These are phyloP conservation scores for Smutsia gigantea DNA, from an alignment of 2,797 vertebrate genomes.

Conservation along the genomic window DNA sequence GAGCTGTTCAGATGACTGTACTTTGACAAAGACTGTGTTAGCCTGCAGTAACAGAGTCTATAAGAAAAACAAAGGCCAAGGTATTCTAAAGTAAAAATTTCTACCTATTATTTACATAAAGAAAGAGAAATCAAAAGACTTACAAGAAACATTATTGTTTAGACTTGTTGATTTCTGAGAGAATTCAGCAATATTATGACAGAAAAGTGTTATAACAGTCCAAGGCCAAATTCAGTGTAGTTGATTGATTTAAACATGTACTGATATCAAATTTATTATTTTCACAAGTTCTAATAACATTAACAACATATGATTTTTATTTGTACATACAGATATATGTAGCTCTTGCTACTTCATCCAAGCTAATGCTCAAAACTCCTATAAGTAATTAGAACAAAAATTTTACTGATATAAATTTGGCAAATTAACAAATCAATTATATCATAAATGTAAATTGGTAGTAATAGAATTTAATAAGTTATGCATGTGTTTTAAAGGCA, in stretches of 20 bases:
- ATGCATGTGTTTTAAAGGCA: slow-evolving; percentile 34
- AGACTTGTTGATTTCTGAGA: not conserved
- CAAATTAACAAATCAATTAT: slow-evolving; percentile 40
- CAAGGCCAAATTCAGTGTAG: not conserved
- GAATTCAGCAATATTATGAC: not conserved
- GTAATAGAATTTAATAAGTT: slow-evolving; percentile 33
- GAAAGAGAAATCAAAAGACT: not conserved
- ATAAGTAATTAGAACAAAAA: slow-evolving; percentile 37
- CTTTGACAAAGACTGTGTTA: not conserved
- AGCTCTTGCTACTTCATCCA: slow-evolving; percentile 14
- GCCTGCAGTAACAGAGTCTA: not conserved
- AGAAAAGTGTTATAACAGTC: not conserved
- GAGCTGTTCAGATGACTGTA: not conserved
- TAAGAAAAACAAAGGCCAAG: slow-evolving; percentile 28
- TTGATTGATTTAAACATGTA: slow-evolving; percentile 26
- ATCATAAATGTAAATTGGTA: slow-evolving; percentile 17
- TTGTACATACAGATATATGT: not conserved
- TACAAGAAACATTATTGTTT: not conserved
- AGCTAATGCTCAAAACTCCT: not conserved
- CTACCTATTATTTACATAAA: not conserved
- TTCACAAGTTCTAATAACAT: not conserved
- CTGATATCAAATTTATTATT: not conserved
- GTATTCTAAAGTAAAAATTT: not conserved
- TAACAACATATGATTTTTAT: not conserved
- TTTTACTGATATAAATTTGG: slow-evolving; percentile 7